Base-by-base conservation (phyloP, 37 sponge, comb jelly and placozoan genomes). In the Bolinopsis microptera region DNA sequence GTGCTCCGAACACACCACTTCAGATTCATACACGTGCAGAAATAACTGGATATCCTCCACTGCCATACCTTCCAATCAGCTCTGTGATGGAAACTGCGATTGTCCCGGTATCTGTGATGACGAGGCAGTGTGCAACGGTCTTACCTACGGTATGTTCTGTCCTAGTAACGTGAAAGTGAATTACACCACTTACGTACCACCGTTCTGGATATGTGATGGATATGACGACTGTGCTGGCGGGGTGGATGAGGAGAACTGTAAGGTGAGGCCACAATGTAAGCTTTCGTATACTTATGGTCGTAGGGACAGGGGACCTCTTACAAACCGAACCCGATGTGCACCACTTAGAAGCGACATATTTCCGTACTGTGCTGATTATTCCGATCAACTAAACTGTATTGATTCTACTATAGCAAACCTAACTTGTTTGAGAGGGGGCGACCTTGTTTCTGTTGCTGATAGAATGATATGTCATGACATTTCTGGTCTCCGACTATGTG, bases 301-400 rank as follows among this genome's bases (percentile, higher is more conserved):
- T 2, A 30, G 5, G 26, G 26, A 72, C 2, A 28, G n/a, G 22
- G 75, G 75, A n/a, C 3, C 18, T 8, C 26, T 72, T 23, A 28
- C 26, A n/a, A 21, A 72, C 75, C 18, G 31, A 5, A 72, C 75
- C 3, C 26, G 75, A 21, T 72, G 75, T 21, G 13, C 75, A 21
- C 18, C 21, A 22, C 26, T 72, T n/a, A 21, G 3, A 5, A 21
- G 31, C 75, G 31, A 21, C 3, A 28, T 21, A 72, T 28, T 24
- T 3, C 75, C 75, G 22, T 72, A 72, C 75, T 72, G 75, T 72
- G 31, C 5, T 3, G 90, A 40, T 26, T 86, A 34, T 27, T 36
- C 61, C 3, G 90, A 86, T 48, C 90, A 86, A 34, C 41, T 86
- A 1, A 86, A 86, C 90, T 86, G 90, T 30, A 86, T 26, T 3